Base-by-base conservation (phyloP, 2,113 vertebrate species). In the Bufo gargarizans region DNA sequence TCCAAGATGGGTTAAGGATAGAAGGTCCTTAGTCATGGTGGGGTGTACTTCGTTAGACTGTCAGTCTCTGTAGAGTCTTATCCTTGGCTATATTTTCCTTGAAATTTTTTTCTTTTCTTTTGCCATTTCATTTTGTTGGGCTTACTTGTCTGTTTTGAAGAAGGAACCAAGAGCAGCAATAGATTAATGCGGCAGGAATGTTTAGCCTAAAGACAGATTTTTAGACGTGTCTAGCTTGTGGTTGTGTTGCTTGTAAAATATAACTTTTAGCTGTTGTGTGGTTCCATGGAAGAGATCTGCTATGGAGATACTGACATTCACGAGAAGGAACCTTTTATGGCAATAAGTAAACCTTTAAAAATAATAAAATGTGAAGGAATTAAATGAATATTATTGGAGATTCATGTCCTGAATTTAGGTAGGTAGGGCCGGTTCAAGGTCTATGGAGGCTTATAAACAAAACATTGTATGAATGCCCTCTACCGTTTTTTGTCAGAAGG, bases 151-250 rank as follows among this genome's bases (percentile, higher is more conserved):
- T 19, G n/a, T 55, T 84, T 53, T 84, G 63, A 84, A 71, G 61
- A 71, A 13, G 49, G n/a, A 55, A 53, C 63, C 59, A 82, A 63
- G 43, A 63, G 14, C 82, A 84, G 63, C 63, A 56, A 22, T 3
- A 33, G 47, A 53, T 67, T 71, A 55, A 55, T 71, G n/a, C 47
- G 16, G 47, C 2, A 55, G 82, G 82, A 84, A 84, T 84, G 20
- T 84, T 84, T 84, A 69, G 63, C 63, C 63, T 71, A 22, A 84
- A 69, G 82, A 71, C 82, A 84, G n/a, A 69, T 65, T 53, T 67
- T 84, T 55, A 84, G 49, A 71, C 59, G 50, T 55, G 63, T 84
- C 82, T 84, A 20, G 49, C 47, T 53, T 84, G 82, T 84, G 47
- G 49, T 83, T 50, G 49, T 50, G 45, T 83, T 71, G 12, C 63